A percentile compares a stretch with the other conserved stretches of the same genome.
phyloP scores from a whole-genome alignment of 2,888 invertebrate species.

The Drosophila recens region DNA sequence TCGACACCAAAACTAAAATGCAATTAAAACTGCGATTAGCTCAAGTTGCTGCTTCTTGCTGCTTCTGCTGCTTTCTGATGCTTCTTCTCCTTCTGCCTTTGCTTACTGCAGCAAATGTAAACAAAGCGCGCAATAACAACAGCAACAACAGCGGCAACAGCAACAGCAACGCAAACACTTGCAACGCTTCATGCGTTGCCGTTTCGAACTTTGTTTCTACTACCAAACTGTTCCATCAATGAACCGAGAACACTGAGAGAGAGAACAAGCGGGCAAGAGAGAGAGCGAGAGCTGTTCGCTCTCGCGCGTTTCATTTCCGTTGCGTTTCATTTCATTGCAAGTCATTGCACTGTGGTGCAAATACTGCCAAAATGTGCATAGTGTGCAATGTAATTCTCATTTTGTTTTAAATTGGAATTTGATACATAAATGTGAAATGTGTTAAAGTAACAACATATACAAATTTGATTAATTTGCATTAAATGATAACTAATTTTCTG shows the following conservation, averaged over 20 bases:
- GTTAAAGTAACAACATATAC: too few species aligned
- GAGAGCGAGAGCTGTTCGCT: conserved; percentile 10
- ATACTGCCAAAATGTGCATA: not conserved
- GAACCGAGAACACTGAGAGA: conserved; percentile 45
- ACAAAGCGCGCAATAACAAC: conserved; percentile 41
- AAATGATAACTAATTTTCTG: too few species aligned
- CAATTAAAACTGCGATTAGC: conserved; percentile 63
- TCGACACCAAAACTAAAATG: conserved; percentile 65
- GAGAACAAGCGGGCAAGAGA: not conserved
- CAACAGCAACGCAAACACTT: conserved; percentile 49
- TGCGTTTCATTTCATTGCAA: conserved; percentile 62
- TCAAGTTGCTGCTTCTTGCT: conserved; percentile 26
- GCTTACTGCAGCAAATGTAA: conserved; percentile 42
- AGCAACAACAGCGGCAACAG: conserved; percentile 17
- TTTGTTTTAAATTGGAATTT: too few species aligned
- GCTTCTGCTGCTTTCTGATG: not conserved
- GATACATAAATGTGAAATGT: too few species aligned
- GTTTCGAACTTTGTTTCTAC: conserved; percentile 53
- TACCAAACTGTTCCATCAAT: conserved; percentile 71
- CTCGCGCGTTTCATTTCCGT: conserved; percentile 60
- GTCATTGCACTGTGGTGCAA: conserved; percentile 41
- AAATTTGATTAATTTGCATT: too few species aligned
- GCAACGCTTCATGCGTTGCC: conserved; percentile 53
- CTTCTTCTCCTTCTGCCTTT: conserved; percentile 11
- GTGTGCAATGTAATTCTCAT: not conserved